Conservation (phyloP, 2,888 invertebrate species). For the Caenorhabditis macrosperma region DNA sequence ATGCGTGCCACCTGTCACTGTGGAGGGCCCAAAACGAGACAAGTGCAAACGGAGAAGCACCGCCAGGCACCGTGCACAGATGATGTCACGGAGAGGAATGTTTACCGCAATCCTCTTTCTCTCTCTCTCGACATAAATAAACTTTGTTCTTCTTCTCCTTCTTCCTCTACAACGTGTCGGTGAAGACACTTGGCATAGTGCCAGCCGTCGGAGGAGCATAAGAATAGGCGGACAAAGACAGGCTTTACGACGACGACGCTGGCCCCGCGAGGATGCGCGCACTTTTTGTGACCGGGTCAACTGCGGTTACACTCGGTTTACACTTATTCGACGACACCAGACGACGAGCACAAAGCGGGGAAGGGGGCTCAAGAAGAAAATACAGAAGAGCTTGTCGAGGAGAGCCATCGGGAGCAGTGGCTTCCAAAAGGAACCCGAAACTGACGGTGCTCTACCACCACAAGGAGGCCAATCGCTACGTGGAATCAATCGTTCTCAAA, state of each 20-base stretch:
- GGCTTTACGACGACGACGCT: constrained; percentile 38
- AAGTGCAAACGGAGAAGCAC: not conserved
- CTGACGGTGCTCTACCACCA: too few species aligned
- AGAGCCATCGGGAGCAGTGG: not conserved
- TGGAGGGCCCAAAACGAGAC: not conserved
- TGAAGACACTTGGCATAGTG: constrained; percentile 31
- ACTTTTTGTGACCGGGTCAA: constrained; percentile 55
- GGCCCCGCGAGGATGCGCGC: constrained; percentile 10
- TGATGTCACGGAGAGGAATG: constrained; percentile 26
- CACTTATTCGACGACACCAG: not conserved
- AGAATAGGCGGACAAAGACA: constrained; percentile 23
- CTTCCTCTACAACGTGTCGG: not conserved
- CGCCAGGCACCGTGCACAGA: not conserved
- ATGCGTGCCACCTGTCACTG: not conserved
- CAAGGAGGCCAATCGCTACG: too few species aligned
- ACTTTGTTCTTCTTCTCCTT: constrained; percentile 6
- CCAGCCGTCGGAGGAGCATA: constrained; percentile 28
- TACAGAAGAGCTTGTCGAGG: not conserved
- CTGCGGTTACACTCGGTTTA: constrained; percentile 40
- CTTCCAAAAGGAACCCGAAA: not conserved
- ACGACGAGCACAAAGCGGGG: not conserved
- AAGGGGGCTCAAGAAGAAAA: not conserved
- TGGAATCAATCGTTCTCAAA: too few species aligned
- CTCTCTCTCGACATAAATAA: constrained; percentile 9
- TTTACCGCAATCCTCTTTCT: constrained; percentile 25